Evolutionary conservation across 1,140 invertebrate genomes (phyloP), one percentile per base, ranked within the genome.

Genomic region (Druon quercuslanigerum): DNA sequence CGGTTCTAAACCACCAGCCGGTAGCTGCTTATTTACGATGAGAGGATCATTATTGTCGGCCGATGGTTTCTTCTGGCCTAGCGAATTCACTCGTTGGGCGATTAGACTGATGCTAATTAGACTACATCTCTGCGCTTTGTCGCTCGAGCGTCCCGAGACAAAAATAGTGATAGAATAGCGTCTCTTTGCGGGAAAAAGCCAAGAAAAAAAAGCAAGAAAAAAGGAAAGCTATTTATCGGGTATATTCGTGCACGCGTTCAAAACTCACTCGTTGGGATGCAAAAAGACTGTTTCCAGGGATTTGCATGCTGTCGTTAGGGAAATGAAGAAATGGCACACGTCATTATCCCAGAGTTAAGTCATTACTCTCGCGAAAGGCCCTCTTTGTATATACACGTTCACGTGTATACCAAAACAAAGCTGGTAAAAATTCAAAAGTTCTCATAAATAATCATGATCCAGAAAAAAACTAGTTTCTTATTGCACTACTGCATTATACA

Each of bases 101-200:
- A 87, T 86, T 86, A 84, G 83, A 82, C 83, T 80, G 80, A 84
- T 87, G 85, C 88, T 90, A 90, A 90, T 90, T 89, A 89, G 88
- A 86, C 84, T 87, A 82, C 75, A 79, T 82, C 78, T 85, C 82
- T 84, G 81, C 83, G 84, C 84, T 82, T 80, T 81, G 83, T 77
- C 74, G 76, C 83, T 81, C 79, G 79, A 82, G 77, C 80, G 77
- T 77, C 71, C 74, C 70, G 72, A 79, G 83, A 83, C 82, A 80
- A 84, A 85, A 83, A 77, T 85, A 86, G 85, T 82, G 81, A 81
- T 80, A 66, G 57, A 66, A 66, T n/a, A 46, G 9, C 19, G 33
- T 20, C 56, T 13, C 56, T 57, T 7, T 12, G 60, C 33, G 25
- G 25, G 74, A 75, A 73, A 77, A 78, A 51, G 75, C 56, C 74